Base-by-base conservation (phyloP, 2,888 invertebrate genomes). In the Zele albiditarsus region DNA sequence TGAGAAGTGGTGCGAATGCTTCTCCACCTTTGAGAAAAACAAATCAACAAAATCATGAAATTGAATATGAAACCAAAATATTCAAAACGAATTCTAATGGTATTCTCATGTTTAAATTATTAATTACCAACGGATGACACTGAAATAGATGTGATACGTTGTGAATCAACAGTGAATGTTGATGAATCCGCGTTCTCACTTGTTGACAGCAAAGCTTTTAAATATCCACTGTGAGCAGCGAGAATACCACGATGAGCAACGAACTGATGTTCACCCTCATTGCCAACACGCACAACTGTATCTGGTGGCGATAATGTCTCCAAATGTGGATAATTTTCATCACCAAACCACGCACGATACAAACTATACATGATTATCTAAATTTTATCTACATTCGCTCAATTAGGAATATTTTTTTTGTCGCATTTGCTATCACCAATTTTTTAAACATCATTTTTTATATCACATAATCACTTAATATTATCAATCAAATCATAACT, bases 171-270 rank as follows among this genome's bases (percentile, higher is more conserved):
- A 38, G 49, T 42, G 33, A 68, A 82, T 79, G 80, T 82, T 78
- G 72, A 73, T 53, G 75, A 70, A 67, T 78, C 78, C 28, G 79
- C 78, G 10, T 74, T 65, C 3, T 83, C 75, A 10, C 84, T 78
- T n/a, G 81, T 83, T 20, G 87, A 82, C 69, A 94, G 89, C n/a
- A 93, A 91, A 1, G 94, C 93, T 80, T 94, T 93, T 83, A 95
- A 91, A 84, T 94, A 94, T 31, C 94, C 94, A 84, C 94, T 94
- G 86, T 94, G 94, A 71, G 92, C 91, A 38, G 93, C 91, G 38
- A 95, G 87, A 14, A 94, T 91, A 33, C 91, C 90, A 60, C 92
- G 92, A 82, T 94, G 94, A 0, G 94, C 94, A 28, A 93, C 92
- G 86, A 94, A 94, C 76, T 93, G 92, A 12, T 92, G 92, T 80